phyloP scores from a whole-genome alignment of 2,113 vertebrate species.

The Callorhinus ursinus region DNA sequence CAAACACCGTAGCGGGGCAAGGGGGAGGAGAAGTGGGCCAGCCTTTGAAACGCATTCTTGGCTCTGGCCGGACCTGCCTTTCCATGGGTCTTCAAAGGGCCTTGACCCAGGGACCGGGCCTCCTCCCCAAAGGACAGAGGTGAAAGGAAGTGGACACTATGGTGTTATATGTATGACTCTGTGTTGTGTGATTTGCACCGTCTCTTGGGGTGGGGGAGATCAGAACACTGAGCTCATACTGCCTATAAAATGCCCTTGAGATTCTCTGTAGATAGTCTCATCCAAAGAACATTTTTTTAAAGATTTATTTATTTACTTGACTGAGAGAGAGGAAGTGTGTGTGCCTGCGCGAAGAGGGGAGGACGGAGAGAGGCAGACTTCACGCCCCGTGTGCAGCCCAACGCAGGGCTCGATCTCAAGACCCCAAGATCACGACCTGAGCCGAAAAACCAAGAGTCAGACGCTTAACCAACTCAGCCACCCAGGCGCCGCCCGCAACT shows the following conservation, averaged over 20 bases:
- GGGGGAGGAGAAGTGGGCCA: background rate
- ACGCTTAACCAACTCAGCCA: background rate
- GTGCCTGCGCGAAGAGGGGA: background rate
- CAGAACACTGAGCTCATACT: background rate
- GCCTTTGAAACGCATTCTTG: conserved; percentile 38
- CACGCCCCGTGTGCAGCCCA: background rate
- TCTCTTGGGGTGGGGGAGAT: background rate
- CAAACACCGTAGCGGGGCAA: background rate
- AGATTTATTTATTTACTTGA: background rate
- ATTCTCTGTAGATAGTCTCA: background rate
- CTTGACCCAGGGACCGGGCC: background rate
- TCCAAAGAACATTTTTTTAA: background rate
- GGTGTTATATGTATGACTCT: no score
- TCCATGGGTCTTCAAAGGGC: background rate
- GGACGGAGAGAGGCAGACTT: background rate
- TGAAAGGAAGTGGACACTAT: background rate
- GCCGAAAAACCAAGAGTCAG: background rate
- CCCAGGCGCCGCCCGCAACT: background rate
- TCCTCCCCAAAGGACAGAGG: background rate
- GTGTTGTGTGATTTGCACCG: background rate
- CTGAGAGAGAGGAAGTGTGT: background rate
- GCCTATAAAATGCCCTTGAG: background rate
- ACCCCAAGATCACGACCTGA: background rate
- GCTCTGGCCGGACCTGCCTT: background rate
- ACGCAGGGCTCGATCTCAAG: background rate